Evolutionary conservation across 30 jellyfish, hydroid and myxozoan species (phyloP).

Genomic region (Sanderia malayensis): DNA sequence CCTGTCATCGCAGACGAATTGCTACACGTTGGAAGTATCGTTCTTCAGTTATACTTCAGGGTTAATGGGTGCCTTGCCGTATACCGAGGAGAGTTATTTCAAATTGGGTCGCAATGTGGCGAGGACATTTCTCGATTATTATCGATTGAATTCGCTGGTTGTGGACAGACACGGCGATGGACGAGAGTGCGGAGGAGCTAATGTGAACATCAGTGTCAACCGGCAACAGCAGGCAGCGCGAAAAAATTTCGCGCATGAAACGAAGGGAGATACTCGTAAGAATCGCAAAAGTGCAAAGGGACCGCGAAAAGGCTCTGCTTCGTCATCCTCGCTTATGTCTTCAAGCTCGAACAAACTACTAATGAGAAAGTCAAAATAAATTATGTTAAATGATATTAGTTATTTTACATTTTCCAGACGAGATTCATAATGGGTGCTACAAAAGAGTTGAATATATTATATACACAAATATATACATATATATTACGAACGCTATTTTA

Average conservation of each 20-base stretch:
- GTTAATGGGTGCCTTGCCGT: slow-evolving; percentile 65
- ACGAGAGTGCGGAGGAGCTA: slow-evolving; percentile 7
- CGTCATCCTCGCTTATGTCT: neutral
- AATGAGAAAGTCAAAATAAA: too few relatives aligned
- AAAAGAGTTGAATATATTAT: too few relatives aligned
- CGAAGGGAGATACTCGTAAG: neutral
- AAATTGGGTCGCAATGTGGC: slow-evolving; percentile 89
- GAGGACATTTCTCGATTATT: slow-evolving; percentile 80
- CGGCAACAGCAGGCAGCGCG: neutral
- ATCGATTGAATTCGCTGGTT: slow-evolving; percentile 59
- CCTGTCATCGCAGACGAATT: slow-evolving; percentile 55
- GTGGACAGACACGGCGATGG: slow-evolving; percentile 50
- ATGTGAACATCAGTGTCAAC: too few relatives aligned
- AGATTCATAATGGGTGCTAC: too few relatives aligned
- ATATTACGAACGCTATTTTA: too few relatives aligned
- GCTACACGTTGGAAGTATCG: slow-evolving; percentile 90
- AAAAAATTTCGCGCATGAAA: neutral
- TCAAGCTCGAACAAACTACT: too few relatives aligned
- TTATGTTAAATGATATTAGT: too few relatives aligned
- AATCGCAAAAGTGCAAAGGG: neutral
- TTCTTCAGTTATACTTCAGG: slow-evolving; percentile 70
- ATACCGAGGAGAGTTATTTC: slow-evolving; percentile 81
- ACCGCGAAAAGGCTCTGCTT: neutral
- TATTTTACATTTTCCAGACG: too few relatives aligned
- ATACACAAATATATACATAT: too few relatives aligned